Conservation (phyloP, 2,113 vertebrate genomes). For the Actenoides lindsayi region DNA sequence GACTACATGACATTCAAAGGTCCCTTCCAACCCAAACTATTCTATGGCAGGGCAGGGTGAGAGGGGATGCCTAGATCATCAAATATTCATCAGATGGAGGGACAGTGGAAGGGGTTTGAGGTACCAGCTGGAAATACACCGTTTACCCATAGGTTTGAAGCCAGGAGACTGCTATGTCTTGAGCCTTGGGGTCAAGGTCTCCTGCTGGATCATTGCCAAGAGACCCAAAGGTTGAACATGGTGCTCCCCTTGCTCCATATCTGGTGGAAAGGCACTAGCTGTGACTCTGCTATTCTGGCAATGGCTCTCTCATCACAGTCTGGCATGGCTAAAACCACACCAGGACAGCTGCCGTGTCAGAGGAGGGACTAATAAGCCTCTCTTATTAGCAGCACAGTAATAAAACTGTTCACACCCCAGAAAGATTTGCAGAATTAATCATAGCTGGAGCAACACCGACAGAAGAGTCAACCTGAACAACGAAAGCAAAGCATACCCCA, state of each 20-base stretch:
- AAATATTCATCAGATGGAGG: neutral
- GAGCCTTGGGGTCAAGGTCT: rapidly evolving
- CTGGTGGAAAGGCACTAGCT: neutral
- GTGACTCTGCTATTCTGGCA: neutral
- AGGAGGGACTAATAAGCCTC: neutral
- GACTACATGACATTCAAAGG: neutral
- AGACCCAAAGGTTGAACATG: neutral
- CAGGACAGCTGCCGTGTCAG: neutral
- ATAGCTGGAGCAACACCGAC: neutral
- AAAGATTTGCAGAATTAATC: neutral
- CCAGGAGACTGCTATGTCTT: neutral
- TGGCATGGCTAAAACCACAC: neutral
- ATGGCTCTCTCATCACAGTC: neutral
- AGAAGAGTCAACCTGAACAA: neutral
- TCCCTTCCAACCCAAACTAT: neutral
- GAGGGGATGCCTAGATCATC: neutral
- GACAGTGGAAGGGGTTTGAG: neutral
- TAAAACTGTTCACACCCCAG: neutral
- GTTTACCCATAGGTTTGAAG: neutral
- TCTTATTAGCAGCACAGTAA: neutral
- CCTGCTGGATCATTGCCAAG: neutral
- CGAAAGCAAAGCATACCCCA: neutral
- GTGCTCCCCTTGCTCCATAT: neutral
- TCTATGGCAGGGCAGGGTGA: neutral
- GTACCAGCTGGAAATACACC: neutral